Evolutionary conservation across 1,140 invertebrate species (phyloP).

Genomic region (Saccostrea echinata): DNA sequence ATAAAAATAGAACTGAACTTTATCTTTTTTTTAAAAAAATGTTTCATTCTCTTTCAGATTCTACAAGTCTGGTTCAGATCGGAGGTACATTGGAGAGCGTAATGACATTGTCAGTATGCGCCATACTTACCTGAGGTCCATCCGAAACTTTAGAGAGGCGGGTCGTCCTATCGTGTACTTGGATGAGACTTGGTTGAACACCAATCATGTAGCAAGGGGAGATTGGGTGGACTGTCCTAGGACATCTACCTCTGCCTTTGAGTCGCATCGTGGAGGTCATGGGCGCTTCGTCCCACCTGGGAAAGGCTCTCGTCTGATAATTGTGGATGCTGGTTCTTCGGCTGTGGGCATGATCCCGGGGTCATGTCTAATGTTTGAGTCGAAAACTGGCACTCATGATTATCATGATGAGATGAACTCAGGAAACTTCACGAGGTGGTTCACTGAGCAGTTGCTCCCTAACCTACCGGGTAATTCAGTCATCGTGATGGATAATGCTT

Average conservation of each 20-base stretch:
- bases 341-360: background rate
- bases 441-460: conserved; percentile 2
- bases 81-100: too few relatives aligned
- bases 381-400: conserved; percentile 28
- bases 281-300: background rate
- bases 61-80: too few relatives aligned
- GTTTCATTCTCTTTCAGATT: too few relatives aligned
- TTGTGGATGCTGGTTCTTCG: conserved; percentile 17
- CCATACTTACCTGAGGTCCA: too few relatives aligned
- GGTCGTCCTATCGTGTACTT: conserved; percentile 20
- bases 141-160: background rate
- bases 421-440: background rate
- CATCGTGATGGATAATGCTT: conserved; percentile 35
- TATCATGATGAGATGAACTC: conserved; percentile 31
- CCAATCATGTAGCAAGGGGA: conserved; percentile 39
- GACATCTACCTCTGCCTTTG: conserved; percentile 37
- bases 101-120: too few relatives aligned
- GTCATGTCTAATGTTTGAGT: conserved; percentile 12
- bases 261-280: background rate
- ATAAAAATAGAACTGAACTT: too few relatives aligned
- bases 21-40: too few relatives aligned
- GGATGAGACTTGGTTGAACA: conserved; percentile 45
- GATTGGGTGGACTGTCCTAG: conserved; percentile 21
- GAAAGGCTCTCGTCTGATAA: background rate
- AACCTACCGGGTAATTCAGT: background rate